A percentile compares a stretch with the other conserved stretches of the same genome.
Evolutionary conservation across 2,888 invertebrate species (phyloP).

Genomic region (Acanthoscelides obtectus): DNA sequence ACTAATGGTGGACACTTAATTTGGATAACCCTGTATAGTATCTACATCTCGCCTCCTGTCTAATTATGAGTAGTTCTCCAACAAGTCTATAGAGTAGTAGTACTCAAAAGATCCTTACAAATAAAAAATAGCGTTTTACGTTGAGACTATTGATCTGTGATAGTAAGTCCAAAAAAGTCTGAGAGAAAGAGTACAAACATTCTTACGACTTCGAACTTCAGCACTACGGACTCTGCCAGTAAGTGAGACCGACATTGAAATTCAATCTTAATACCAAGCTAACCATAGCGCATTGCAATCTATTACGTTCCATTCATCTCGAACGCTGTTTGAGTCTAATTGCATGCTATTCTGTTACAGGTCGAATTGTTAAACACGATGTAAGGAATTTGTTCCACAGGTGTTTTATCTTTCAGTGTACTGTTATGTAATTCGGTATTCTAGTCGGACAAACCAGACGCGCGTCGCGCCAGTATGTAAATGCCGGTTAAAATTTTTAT

Average conservation of each 20-base stretch:
- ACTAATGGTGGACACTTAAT: too few relatives aligned
- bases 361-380: background rate
- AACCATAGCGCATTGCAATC: background rate
- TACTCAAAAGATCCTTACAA: too few relatives aligned
- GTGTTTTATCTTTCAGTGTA: background rate
- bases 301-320: background rate
- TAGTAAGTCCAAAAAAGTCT: too few relatives aligned
- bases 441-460: background rate
- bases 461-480: background rate
- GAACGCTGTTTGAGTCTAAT: background rate
- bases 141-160: too few relatives aligned
- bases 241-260: background rate
- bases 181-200: too few relatives aligned
- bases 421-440: background rate
- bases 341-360: background rate
- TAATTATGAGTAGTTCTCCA: too few relatives aligned
- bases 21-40: too few relatives aligned
- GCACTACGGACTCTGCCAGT: background rate
- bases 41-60: too few relatives aligned
- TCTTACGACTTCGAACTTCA: background rate
- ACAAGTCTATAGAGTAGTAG: too few relatives aligned
- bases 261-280: background rate
- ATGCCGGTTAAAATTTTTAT: background rate
- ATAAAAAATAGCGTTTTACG: too few relatives aligned
- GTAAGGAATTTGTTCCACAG: background rate